Evolutionary conservation across 1,140 invertebrate species (phyloP).

Genomic region (Agraylea sexmaculata): DNA sequence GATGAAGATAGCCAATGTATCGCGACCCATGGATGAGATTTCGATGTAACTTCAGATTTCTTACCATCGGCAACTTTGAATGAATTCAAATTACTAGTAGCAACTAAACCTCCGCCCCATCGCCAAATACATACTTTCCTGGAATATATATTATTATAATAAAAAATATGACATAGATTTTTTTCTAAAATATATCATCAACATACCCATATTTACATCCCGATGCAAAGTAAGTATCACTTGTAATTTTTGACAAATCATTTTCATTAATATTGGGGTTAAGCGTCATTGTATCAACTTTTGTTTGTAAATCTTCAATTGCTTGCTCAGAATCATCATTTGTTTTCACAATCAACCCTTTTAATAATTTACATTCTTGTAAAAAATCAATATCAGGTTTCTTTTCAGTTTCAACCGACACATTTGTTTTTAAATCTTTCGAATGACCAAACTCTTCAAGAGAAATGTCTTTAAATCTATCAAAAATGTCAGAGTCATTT

Average conservation of each 20-base stretch:
- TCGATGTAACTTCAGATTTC: slow-evolving; percentile 6
- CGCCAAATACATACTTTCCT: slow-evolving; percentile 19
- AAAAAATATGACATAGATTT: background rate
- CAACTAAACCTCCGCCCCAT: slow-evolving; percentile 14
- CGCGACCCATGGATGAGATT: slow-evolving; percentile 15
- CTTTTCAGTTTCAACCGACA: slow-evolving; percentile 25
- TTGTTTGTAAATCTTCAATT: slow-evolving; percentile 25
- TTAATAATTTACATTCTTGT: slow-evolving; percentile 31
- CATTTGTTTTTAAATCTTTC: slow-evolving; percentile 30
- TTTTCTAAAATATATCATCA: no score
- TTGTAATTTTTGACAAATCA: no score
- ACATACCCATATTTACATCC: no score
- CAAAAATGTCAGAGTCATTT: slow-evolving; percentile 35
- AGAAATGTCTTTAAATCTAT: slow-evolving; percentile 35
- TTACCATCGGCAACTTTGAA: slow-evolving; percentile 5
- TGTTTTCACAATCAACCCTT: slow-evolving; percentile 28
- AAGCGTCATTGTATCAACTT: no score
- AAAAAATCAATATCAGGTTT: slow-evolving; percentile 24
- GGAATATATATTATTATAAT: background rate
- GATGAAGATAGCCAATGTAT: slow-evolving; percentile 11
- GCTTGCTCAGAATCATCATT: slow-evolving; percentile 26
- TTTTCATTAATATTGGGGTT: no score
- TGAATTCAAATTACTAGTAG: slow-evolving; percentile 3
- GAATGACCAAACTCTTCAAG: slow-evolving; percentile 36
- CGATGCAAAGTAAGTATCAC: no score